phyloP scores from a whole-genome alignment of 2,888 invertebrate species.

The Eugnorisma glareosa region DNA sequence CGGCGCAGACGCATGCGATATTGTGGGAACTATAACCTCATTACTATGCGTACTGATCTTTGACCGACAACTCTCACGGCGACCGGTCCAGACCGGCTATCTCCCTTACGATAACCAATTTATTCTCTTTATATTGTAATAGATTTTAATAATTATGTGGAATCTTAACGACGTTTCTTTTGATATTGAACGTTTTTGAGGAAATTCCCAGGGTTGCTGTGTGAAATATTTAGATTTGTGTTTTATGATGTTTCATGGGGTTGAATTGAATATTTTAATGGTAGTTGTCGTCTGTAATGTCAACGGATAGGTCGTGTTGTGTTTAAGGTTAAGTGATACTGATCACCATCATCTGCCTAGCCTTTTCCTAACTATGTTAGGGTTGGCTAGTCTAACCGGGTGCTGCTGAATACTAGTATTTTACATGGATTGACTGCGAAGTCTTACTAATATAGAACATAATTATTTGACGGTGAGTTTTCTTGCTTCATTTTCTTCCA shows the following conservation, averaged over 20 bases:
- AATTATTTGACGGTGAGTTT: slow-evolving; percentile 23
- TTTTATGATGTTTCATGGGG: slow-evolving; percentile 46
- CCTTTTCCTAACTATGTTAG: too few species aligned
- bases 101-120: slow-evolving; percentile 76
- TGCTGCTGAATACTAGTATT: too few species aligned
- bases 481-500: background rate
- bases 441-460: background rate
- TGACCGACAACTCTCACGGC: slow-evolving; percentile 81
- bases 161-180: slow-evolving; percentile 75
- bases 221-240: slow-evolving; percentile 52
- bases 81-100: slow-evolving; percentile 80
- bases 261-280: slow-evolving; percentile 40
- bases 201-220: slow-evolving; percentile 71
- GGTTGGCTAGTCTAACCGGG: too few species aligned
- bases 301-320: slow-evolving; percentile 29
- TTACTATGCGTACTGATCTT: slow-evolving; percentile 76
- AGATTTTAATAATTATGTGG: slow-evolving; percentile 72
- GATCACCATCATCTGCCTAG: too few species aligned
- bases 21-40: slow-evolving; percentile 79
- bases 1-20: slow-evolving; percentile 75
- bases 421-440: too few species aligned
- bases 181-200: slow-evolving; percentile 59
- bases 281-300: slow-evolving; percentile 33
- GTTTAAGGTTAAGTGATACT: slow-evolving; percentile 11
- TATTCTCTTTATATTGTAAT: slow-evolving; percentile 81